A percentile compares a stretch with the other conserved stretches of the same genome.
Evolutionary conservation across 2,797 vertebrate genomes (phyloP).

Genomic region (Danio aesculapii): DNA sequence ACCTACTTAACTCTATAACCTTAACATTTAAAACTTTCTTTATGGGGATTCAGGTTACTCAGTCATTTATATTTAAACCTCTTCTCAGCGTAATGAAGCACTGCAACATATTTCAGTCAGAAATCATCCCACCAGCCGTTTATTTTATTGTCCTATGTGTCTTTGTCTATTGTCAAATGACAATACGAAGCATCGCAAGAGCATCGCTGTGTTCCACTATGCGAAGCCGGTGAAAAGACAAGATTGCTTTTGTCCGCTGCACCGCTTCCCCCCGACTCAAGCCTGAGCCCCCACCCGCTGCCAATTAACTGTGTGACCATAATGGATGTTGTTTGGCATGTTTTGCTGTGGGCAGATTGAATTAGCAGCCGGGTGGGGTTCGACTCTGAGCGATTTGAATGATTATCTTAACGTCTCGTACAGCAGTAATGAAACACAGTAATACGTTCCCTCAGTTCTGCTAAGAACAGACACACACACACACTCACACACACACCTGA

Average conservation of each 20-base stretch:
- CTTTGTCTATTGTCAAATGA: slow-evolving; percentile 41
- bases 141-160: slow-evolving; percentile 13
- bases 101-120: slow-evolving; percentile 16
- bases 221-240: slow-evolving; percentile 52
- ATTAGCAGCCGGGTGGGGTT: slow-evolving; percentile 75
- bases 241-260: slow-evolving; percentile 55
- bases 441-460: slow-evolving; percentile 49
- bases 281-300: slow-evolving; percentile 59
- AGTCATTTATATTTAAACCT: neutral
- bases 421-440: slow-evolving; percentile 58
- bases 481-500: slow-evolving; percentile 47
- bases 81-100: slow-evolving; percentile 17
- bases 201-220: slow-evolving; percentile 42
- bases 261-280: slow-evolving; percentile 28
- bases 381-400: slow-evolving; percentile 52
- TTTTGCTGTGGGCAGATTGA: slow-evolving; percentile 83
- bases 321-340: slow-evolving; percentile 84
- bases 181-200: slow-evolving; percentile 49
- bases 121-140: slow-evolving; percentile 31
- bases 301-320: slow-evolving; percentile 83
- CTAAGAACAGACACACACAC: slow-evolving; percentile 32
- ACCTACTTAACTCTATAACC: no score
- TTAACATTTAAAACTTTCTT: neutral
- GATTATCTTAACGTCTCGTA: slow-evolving; percentile 67
- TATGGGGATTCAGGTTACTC: neutral